phyloP scores from a whole-genome alignment of 64 coral and sea anemone genomes.

The Dendrophyllia cribrosa region DNA sequence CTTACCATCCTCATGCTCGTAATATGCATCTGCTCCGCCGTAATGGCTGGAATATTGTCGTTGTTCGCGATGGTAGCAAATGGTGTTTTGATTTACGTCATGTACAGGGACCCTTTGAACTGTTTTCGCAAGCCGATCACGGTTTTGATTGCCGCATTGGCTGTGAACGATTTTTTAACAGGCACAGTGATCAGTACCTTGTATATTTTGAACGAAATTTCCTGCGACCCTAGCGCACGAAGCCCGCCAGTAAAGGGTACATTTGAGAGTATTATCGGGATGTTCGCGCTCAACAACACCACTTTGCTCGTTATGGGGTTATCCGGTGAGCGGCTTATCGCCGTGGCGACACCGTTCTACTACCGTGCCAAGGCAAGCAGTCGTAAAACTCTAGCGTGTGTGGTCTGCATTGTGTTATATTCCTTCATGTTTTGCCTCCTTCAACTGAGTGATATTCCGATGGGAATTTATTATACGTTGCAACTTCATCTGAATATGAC shows the following conservation, averaged over 20 bases:
- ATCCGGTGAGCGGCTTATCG: slow-evolving; percentile 14
- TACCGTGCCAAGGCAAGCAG: slow-evolving; percentile 17
- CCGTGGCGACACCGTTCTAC: slow-evolving; percentile 30
- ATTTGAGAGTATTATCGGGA: slow-evolving; percentile 8
- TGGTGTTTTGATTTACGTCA: slow-evolving; percentile 52
- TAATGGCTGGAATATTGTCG: slow-evolving; percentile 24
- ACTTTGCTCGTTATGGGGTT: background rate
- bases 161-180: slow-evolving; percentile 35
- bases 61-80: slow-evolving; percentile 12
- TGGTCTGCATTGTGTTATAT: background rate
- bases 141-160: slow-evolving; percentile 44
- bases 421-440: slow-evolving; percentile 35
- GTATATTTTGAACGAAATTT: slow-evolving; percentile 4
- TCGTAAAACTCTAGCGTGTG: slow-evolving; percentile 16
- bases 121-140: slow-evolving; percentile 48
- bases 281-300: slow-evolving; percentile 21
- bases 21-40: background rate
- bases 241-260: background rate
- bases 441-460: slow-evolving; percentile 14
- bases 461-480: slow-evolving; percentile 35
- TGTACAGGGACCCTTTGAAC: slow-evolving; percentile 49
- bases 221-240: background rate
- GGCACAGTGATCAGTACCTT: background rate
- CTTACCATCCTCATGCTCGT: background rate
- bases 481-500: slow-evolving; percentile 54